Evolutionary conservation across 64 coral and sea anemone genomes (phyloP), one percentile per base, ranked within the genome.

Genomic region (Montipora efflorescens): DNA sequence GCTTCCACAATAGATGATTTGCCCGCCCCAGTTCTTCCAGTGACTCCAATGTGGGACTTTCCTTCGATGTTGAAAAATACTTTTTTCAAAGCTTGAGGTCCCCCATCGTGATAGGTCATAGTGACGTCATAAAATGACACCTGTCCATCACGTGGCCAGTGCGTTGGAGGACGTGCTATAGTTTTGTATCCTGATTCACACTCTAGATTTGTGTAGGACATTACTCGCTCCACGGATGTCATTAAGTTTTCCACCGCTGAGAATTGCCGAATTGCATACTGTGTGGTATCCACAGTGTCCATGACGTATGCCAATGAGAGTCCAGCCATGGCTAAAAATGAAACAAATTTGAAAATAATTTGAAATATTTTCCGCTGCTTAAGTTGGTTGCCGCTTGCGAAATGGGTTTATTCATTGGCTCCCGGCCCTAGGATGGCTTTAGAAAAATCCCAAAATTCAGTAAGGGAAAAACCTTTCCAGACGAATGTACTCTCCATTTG

Each of bases 181-280:
- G 78, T 25, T 48, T 75, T 61, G 19, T 90, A 90, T 48, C 72
- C 87, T 36, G 87, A 49, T 52, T 90, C 87, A 16, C 74, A 47
- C 19, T 79, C 75, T 19, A 90, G 49, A 4, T 47, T 90, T 19
- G 72, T 77, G 75, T 90, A 90, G 10, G 71, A 18, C 18, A 79
- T 90, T 44, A 77, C 87, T 46, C 87, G 87, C 16, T 90, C 72
- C 12, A 89, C 87, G 8, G 87, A 89, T 15, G 87, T 89, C 87
- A 89, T 89, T 59, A 64, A 64, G 13, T 64, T 64, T 64, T 64
- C 61, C 9, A 64, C 61, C 14, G 19, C 11, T 64, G 61, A 73
- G 15, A 73, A 50, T 23, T 5, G 19, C 49, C 84, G 44, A 19
- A 53, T 50, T 4, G 66, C 45, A n/a, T 11, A 72, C 19, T 87